A percentile compares a stretch with the other conserved stretches of the same genome.
Conservation (phyloP, 1,140 invertebrate species). For the Magallana ariakensis region DNA sequence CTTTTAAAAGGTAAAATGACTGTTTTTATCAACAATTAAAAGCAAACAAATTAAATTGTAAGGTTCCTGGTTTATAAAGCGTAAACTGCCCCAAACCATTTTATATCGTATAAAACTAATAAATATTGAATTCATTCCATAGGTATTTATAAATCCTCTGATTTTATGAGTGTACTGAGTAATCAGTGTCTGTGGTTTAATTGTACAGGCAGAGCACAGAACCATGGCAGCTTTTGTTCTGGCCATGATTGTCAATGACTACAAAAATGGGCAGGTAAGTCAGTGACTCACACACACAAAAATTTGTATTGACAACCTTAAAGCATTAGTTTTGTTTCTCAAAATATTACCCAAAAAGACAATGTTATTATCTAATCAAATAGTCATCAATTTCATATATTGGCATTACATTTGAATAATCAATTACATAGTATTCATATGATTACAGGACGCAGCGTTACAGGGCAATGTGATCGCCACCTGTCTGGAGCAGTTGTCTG, state of each 20-base stretch:
- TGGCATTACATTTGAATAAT: too few relatives aligned
- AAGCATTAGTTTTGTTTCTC: not conserved
- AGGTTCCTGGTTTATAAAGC: too few relatives aligned
- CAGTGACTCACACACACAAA: not conserved
- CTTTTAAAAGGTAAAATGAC: too few relatives aligned
- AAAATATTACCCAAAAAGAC: not conserved
- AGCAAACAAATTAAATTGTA: too few relatives aligned
- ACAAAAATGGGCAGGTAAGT: constrained; percentile 87
- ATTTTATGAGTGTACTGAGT: not conserved
- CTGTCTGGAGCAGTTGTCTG: constrained; percentile 86
- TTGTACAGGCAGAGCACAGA: constrained; percentile 88
- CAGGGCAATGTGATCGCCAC: constrained; percentile 93
- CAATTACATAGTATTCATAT: too few relatives aligned
- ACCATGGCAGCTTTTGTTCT: constrained; percentile 95
- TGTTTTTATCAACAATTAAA: too few relatives aligned
- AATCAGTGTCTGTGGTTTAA: not conserved
- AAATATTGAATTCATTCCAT: too few relatives aligned
- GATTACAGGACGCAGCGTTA: constrained; percentile 86
- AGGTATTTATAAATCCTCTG: too few relatives aligned
- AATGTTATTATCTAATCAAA: not conserved
- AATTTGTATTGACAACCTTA: not conserved
- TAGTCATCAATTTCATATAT: too few relatives aligned
- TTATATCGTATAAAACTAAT: too few relatives aligned
- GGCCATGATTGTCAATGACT: constrained; percentile 94
- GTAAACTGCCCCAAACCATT: too few relatives aligned